Conservation (phyloP, 2,797 vertebrate genomes). For the Urophycis tenuis region DNA sequence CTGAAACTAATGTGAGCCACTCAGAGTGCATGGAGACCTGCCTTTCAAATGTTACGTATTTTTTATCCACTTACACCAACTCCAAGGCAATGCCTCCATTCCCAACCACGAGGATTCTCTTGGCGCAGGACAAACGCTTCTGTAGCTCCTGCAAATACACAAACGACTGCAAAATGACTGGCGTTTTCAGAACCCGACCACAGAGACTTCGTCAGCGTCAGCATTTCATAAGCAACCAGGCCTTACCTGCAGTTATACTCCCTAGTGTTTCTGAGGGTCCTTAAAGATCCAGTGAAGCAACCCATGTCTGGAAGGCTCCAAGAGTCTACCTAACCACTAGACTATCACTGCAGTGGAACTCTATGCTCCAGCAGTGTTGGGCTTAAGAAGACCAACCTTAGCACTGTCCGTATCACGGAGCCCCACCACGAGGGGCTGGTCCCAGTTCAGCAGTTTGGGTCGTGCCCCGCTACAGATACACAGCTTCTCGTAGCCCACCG, state of each 20-base stretch:
- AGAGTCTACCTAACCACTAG: background rate
- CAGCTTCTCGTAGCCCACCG: slow-evolving; percentile 78
- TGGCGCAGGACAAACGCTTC: slow-evolving; percentile 78
- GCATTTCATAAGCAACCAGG: too few relatives aligned
- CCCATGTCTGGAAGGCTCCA: background rate
- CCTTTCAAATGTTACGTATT: background rate
- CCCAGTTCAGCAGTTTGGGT: slow-evolving; percentile 79
- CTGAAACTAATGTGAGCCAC: background rate
- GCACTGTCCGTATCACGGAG: slow-evolving; percentile 96
- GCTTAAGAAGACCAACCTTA: slow-evolving; percentile 66
- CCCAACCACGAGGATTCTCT: slow-evolving; percentile 83
- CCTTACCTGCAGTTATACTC: too few relatives aligned
- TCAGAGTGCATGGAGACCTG: too few relatives aligned
- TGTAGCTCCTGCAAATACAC: slow-evolving; percentile 80
- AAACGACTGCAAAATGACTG: background rate
- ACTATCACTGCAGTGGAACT: background rate
- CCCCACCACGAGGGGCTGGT: slow-evolving; percentile 81
- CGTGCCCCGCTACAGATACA: slow-evolving; percentile 87
- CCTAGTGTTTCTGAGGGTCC: background rate
- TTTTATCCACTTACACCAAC: slow-evolving; percentile 79
- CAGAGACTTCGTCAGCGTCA: too few relatives aligned
- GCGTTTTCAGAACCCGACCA: background rate
- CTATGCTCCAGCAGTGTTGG: background rate
- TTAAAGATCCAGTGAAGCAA: background rate
- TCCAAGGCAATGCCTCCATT: slow-evolving; percentile 96